Evolutionary conservation across 30 jellyfish, hydroid and myxozoan species (phyloP).

Genomic region (Turritopsis dohrnii): DNA sequence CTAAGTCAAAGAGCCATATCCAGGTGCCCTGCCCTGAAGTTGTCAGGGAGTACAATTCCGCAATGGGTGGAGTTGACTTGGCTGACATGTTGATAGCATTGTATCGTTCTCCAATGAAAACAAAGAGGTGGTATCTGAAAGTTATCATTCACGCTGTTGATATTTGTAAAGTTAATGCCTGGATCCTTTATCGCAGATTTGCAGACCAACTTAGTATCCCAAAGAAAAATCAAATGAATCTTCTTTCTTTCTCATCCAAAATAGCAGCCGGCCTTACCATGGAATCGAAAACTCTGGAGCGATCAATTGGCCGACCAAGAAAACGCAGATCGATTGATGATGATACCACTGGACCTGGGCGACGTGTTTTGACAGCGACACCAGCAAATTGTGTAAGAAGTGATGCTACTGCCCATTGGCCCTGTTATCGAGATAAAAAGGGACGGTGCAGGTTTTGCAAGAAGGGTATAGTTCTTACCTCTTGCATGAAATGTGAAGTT

Average conservation of each 20-base stretch:
- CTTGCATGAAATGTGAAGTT: constrained; percentile 29
- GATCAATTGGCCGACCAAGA: constrained; percentile 38
- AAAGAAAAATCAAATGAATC: constrained; percentile 27
- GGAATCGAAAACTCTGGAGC: not conserved
- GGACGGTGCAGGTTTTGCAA: constrained; percentile 22
- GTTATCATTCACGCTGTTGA: constrained; percentile 40
- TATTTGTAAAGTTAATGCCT: constrained; percentile 42
- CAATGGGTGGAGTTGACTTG: constrained; percentile 73
- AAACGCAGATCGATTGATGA: constrained; percentile 14
- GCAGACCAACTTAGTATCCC: constrained; percentile 25
- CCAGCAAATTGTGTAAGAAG: not conserved
- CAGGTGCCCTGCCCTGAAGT: constrained; percentile 51
- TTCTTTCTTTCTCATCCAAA: not conserved
- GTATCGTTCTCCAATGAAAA: constrained; percentile 39
- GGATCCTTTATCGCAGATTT: constrained; percentile 50
- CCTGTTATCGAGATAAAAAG: constrained; percentile 16
- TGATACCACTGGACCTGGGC: constrained; percentile 18
- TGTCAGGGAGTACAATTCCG: constrained; percentile 44
- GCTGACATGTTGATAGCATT: constrained; percentile 58
- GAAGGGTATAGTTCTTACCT: not conserved
- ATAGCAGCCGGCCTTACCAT: constrained; percentile 20
- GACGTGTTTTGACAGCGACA: constrained; percentile 29
- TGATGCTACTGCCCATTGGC: constrained; percentile 39
- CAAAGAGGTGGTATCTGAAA: constrained; percentile 41
- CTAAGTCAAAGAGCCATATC: constrained; percentile 37